Base-by-base conservation (phyloP, 2,888 invertebrate genomes). In the Eretmocerus hayati region DNA sequence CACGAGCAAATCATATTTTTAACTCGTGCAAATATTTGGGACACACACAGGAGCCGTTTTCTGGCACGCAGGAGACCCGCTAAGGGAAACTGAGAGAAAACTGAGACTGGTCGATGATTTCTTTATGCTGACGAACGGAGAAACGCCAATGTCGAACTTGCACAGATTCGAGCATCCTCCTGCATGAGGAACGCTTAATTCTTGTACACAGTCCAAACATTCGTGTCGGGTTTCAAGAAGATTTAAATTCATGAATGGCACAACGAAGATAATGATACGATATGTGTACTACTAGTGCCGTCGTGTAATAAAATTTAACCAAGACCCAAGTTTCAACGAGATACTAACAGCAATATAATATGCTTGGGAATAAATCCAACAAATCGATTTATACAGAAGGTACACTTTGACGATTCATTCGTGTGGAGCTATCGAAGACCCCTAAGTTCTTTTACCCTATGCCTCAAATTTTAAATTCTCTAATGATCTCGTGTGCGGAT, bases 11-110 rank as follows among this genome's bases (percentile, higher is more conserved):
- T 50, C 45, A 55, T 56, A 56, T 56, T 56, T 56, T 56, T 56
- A 56, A 56, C 56, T 44, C 46, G 47, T 38, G 43, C 50, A 54
- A 54, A 54, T 54, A 56, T 56, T 51, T 56, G 54, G 56, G 54
- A 52, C 56, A 41, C 45, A 20, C 31, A 5, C n/a, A 21, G 32
- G 11, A 26, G 26, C 26, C 26, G 32, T 39, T 48, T 48, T 48
- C 53, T 54, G 53, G 50, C 53, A 48, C 50, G 48, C 26, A 26
- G 22, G 35, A 39, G 36, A 22, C 37, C 35, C 47, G 38, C 47
- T 50, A 50, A 43, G 46, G 53, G 35, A 49, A 48, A 48, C 42
- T 35, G 13, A 18, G 39, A 39, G 36, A 42, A 43, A 52, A 52
- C 41, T 43, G 39, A 15, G 32, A 37, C 46, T 43, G 41, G 45